Conservation (phyloP, 2,888 invertebrate genomes). For the Calameuta filiformis region DNA sequence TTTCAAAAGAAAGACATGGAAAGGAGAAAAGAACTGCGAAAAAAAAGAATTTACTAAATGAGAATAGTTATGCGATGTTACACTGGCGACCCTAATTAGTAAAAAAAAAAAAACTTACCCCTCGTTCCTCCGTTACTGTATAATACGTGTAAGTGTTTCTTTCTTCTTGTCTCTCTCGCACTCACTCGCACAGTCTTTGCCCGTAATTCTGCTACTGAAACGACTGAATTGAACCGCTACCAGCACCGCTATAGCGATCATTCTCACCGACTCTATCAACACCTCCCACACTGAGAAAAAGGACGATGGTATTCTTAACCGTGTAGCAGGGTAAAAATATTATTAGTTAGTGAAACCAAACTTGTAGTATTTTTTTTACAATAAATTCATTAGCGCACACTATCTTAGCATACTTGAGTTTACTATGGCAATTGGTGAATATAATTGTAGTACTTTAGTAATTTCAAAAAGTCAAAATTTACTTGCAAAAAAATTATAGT, state of each 20-base stretch:
- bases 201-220: neutral
- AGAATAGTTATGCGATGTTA: slow-evolving; percentile 43
- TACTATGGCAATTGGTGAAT: no score
- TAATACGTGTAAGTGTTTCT: neutral
- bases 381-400: no score
- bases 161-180: slow-evolving; percentile 7
- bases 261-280: no score
- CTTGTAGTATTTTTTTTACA: no score
- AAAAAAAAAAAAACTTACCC: slow-evolving; percentile 27
- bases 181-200: slow-evolving; percentile 8
- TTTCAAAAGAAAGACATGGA: neutral
- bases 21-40: slow-evolving; percentile 7
- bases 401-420: no score
- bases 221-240: neutral
- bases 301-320: no score
- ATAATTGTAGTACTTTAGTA: no score
- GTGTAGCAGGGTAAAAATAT: no score
- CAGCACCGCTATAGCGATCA: no score
- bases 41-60: slow-evolving; percentile 29
- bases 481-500: no score
- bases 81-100: slow-evolving; percentile 40
- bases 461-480: no score
- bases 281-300: neutral
- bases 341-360: no score
- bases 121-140: slow-evolving; percentile 1